Evolutionary conservation across 2,797 vertebrate species (phyloP).

Genomic region (Crenuchus spilurus): DNA sequence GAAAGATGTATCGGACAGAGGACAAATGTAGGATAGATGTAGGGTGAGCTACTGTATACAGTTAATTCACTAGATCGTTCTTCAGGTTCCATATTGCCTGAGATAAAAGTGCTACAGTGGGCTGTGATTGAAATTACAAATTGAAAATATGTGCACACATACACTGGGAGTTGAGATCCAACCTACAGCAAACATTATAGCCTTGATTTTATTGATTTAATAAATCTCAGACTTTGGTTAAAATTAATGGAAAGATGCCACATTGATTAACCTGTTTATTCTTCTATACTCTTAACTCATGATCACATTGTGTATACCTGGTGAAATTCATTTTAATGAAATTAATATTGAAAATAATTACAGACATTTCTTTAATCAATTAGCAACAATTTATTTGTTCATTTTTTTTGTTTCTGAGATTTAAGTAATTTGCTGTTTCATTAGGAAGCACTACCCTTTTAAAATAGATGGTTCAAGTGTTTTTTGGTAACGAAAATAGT

Average conservation of each 20-base stretch:
- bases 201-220: slow-evolving; percentile 1
- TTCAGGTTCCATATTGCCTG: not conserved
- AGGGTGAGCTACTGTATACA: no score
- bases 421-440: no score
- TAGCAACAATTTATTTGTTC: no score
- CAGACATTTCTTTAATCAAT: no score
- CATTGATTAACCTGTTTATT: no score
- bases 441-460: no score
- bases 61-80: not conserved
- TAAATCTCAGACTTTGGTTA: slow-evolving; percentile 8
- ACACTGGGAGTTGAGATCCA: not conserved
- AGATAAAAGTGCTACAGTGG: not conserved
- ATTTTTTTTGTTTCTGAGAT: no score
- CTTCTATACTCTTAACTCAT: not conserved
- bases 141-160: slow-evolving; percentile 7
- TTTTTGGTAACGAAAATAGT: no score
- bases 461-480: no score
- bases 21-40: slow-evolving; percentile 14
- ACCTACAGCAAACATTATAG: not conserved
- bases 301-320: not conserved
- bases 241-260: no score
- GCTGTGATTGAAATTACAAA: slow-evolving; percentile 15
- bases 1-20: not conserved
- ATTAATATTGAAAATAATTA: no score
- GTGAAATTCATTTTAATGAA: not conserved